Evolutionary conservation across 2,113 vertebrate genomes (phyloP), one percentile per base, ranked within the genome.

Genomic region (Nyctereutes procyonoides): DNA sequence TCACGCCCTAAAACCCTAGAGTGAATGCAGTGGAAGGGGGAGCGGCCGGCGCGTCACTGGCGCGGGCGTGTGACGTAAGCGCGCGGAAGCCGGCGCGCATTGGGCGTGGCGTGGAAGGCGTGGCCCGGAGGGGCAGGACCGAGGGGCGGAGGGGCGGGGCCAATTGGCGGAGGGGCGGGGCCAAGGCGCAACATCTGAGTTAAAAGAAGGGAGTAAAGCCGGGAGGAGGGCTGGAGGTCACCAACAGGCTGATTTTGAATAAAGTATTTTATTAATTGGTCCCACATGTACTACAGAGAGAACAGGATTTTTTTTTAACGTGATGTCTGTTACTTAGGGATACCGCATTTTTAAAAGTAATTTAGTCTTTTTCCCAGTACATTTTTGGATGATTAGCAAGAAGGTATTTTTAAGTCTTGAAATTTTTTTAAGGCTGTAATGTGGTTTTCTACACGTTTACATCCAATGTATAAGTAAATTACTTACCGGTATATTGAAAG

Each of bases 31-130:
- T 19, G 1, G 1, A 14, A 35, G n/a, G n/a, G 55, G 63, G 65
- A 91, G 79, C 53, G 71, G 91, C 56, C 26, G 14, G 9, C 38
- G 51, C 88, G 93, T 63, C 93, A 19, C 60, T 3, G 96, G 93
- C 97, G 97, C 97, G 2, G 60, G 51, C 90, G 51, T 92, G 63
- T 97, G 97, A 97, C 96, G 98, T 97, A 80, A 92, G 62, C 67
- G 35, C 60, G 84, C 95, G 48, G 73, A 32, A 74, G 73, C 26
- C 43, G 20, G 85, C 30, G 20, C 4, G 51, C 56, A 5, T 13
- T 8, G 2, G 60, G 19, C 65, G 26, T 1, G 87, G 56, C 8
- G 22, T 20, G 65, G 79, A 74, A 56, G 11, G 20, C 17, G 19
- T 19, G 60, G 55, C 28, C 2, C 35, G n/a, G n/a, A 22, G 19